Percentiles rank a stretch among this genome's conserved stretches.
Conservation (phyloP, 2,888 invertebrate species). For the Halictus quadricinctus region DNA sequence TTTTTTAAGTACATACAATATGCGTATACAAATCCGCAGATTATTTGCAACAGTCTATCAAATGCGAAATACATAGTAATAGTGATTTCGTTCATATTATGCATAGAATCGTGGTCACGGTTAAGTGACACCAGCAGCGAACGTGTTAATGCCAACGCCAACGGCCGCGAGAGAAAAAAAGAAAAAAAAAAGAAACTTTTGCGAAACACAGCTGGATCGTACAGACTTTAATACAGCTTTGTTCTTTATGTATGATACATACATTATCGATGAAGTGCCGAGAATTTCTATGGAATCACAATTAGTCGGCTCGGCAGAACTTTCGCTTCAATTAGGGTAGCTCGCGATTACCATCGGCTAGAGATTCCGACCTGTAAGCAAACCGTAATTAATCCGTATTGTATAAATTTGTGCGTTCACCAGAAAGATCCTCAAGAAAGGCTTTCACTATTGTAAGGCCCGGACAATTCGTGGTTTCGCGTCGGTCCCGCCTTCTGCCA, state of each 20-base stretch:
- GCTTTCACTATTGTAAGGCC: conserved; percentile 56
- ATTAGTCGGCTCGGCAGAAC: conserved; percentile 39
- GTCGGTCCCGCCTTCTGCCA: conserved; percentile 13
- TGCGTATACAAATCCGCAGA: too few species aligned
- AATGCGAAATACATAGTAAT: too few species aligned
- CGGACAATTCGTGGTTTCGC: conserved; percentile 50
- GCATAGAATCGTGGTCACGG: background rate
- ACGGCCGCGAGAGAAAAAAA: background rate
- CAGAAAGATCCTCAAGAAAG: conserved; percentile 24
- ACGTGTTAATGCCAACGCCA: background rate
- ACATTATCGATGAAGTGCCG: conserved; percentile 28
- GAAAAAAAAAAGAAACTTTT: background rate
- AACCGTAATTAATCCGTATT: conserved; percentile 56
- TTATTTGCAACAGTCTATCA: too few species aligned
- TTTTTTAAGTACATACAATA: too few species aligned
- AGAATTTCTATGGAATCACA: conserved; percentile 39
- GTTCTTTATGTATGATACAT: background rate
- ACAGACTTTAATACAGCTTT: background rate
- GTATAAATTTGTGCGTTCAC: conserved; percentile 54
- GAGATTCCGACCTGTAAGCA: conserved; percentile 30
- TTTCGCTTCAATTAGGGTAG: conserved; percentile 60
- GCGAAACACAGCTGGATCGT: background rate
- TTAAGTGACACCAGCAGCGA: background rate
- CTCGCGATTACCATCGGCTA: conserved; percentile 53
- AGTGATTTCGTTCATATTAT: background rate